Evolutionary conservation across 2,797 vertebrate species (phyloP).

Genomic region (Xiphophorus birchmanni): DNA sequence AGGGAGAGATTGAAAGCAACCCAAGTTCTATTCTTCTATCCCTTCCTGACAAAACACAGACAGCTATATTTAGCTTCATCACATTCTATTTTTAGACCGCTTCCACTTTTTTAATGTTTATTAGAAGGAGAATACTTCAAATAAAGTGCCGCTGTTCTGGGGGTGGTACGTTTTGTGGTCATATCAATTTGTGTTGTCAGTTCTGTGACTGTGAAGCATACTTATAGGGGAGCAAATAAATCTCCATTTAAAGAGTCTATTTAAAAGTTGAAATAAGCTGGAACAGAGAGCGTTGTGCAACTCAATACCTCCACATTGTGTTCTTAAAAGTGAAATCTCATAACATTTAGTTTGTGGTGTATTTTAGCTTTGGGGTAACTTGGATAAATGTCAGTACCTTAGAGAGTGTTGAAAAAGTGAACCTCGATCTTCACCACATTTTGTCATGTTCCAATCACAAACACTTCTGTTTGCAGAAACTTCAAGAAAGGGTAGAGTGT

Average conservation of each 20-base stretch:
- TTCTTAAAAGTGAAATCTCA: background rate
- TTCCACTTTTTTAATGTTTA: slow-evolving; percentile 91
- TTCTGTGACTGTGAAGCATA: slow-evolving; percentile 65
- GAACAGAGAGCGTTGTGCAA: slow-evolving; percentile 1
- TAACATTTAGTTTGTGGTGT: background rate
- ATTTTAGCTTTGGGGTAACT: background rate
- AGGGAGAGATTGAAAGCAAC: slow-evolving; percentile 77
- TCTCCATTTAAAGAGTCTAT: slow-evolving; percentile 78
- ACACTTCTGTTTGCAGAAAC: background rate
- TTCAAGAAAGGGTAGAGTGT: background rate
- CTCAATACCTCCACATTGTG: background rate
- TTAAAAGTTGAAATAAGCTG: background rate
- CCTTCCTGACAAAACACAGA: slow-evolving; percentile 90
- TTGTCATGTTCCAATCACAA: background rate
- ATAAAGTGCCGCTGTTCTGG: slow-evolving; percentile 62
- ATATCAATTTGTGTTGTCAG: slow-evolving; percentile 86
- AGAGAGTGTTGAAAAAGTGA: background rate
- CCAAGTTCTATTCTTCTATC: slow-evolving; percentile 94
- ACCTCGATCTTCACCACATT: background rate
- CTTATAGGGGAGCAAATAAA: slow-evolving; percentile 72
- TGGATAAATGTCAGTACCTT: background rate
- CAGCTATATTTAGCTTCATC: slow-evolving; percentile 93
- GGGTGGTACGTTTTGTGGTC: slow-evolving; percentile 79
- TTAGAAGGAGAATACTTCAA: slow-evolving; percentile 83
- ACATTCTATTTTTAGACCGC: slow-evolving; percentile 96